Percentiles rank a stretch among this genome's conserved stretches.
Evolutionary conservation across 2,797 vertebrate genomes (phyloP).

Genomic region (Lithobates sylvaticus): DNA sequence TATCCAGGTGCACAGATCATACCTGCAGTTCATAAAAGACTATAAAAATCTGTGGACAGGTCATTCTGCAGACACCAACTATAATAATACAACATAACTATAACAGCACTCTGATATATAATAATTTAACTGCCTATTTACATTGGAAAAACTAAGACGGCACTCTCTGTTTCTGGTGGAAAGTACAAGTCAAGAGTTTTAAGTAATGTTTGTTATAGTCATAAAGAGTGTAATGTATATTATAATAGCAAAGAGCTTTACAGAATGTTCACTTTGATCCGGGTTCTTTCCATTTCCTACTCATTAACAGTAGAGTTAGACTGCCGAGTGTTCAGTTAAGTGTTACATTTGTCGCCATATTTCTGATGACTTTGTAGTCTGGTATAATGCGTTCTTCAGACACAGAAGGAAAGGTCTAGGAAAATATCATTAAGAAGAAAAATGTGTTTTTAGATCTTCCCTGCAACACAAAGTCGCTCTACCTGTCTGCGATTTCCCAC

Average conservation of each 20-base stretch:
- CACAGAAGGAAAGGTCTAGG: neutral
- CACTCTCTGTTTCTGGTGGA: neutral
- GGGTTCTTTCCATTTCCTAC: slow-evolving; percentile 16
- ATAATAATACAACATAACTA: neutral
- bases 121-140: neutral
- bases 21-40: too few species aligned
- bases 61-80: too few species aligned
- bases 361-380: neutral
- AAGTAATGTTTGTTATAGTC: slow-evolving; percentile 33
- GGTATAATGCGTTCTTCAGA: neutral
- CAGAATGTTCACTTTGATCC: slow-evolving; percentile 26
- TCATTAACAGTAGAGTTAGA: neutral
- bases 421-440: neutral
- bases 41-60: too few species aligned
- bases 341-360: slow-evolving; percentile 5
- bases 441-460: neutral
- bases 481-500: too few species aligned
- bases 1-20: too few species aligned
- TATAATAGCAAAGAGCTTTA: slow-evolving; percentile 17
- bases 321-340: neutral
- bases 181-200: slow-evolving; percentile 10
- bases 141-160: neutral
- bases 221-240: slow-evolving; percentile 41
- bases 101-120: neutral
- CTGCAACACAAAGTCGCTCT: too few species aligned